Percentiles rank a stretch among this genome's conserved stretches.
Conservation (phyloP, 2,113 vertebrate species). For the Emberiza fucata region DNA sequence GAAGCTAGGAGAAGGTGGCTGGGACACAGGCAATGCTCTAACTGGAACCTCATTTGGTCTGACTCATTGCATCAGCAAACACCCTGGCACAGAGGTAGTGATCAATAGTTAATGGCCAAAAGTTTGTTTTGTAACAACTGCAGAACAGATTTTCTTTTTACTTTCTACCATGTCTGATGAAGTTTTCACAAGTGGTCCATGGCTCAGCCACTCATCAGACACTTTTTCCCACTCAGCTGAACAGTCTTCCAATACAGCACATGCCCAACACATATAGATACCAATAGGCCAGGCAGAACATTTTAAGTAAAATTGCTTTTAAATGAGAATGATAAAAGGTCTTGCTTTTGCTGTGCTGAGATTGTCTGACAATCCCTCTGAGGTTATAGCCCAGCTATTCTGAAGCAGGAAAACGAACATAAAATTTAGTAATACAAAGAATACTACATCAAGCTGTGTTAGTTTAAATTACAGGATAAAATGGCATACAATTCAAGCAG, state of each 20-base stretch:
- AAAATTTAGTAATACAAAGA: background rate
- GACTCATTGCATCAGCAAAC: background rate
- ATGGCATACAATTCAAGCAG: background rate
- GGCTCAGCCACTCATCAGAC: background rate
- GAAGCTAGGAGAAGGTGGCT: background rate
- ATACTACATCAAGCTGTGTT: background rate
- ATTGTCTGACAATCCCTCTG: background rate
- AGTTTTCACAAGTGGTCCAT: background rate
- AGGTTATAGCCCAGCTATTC: background rate
- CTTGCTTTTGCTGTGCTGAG: background rate
- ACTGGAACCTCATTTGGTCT: rapidly evolving
- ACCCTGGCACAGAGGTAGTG: background rate
- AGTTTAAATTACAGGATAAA: background rate
- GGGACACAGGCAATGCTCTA: background rate
- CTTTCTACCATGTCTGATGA: background rate
- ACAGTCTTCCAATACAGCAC: background rate
- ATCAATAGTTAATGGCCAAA: background rate
- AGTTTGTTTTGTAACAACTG: background rate
- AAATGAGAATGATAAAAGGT: background rate
- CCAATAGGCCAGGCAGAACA: background rate
- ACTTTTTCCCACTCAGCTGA: background rate
- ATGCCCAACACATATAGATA: rapidly evolving
- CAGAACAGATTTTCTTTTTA: background rate
- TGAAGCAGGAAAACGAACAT: background rate
- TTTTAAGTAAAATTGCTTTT: background rate